Evolutionary conservation across 2,888 invertebrate genomes (phyloP).

Genomic region (Pterostichus niger): DNA sequence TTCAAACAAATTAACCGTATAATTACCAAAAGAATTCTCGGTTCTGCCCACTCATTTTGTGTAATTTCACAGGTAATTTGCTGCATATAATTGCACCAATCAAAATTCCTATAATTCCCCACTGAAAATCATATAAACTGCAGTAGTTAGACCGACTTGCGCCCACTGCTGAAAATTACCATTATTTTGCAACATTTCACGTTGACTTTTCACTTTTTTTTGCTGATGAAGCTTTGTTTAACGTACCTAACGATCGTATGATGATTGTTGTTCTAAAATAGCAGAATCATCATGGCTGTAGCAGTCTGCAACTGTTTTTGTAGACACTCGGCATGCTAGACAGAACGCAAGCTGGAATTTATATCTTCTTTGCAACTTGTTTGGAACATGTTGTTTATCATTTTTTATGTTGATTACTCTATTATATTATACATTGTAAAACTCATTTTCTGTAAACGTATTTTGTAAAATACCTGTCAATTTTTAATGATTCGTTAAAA

Average conservation of each 20-base stretch:
- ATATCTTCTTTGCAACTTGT: too few species aligned
- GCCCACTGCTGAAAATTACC: conserved; percentile 45
- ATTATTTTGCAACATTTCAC: conserved; percentile 60
- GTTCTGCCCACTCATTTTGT: conserved; percentile 41
- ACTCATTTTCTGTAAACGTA: too few species aligned
- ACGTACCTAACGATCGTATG: conserved; percentile 40
- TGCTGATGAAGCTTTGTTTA: conserved; percentile 54
- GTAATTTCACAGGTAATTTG: conserved; percentile 55
- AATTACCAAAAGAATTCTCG: conserved; percentile 52
- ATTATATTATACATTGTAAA: too few species aligned
- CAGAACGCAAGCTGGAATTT: too few species aligned
- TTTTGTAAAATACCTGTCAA: too few species aligned
- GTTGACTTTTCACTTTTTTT: conserved; percentile 16
- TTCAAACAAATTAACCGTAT: conserved; percentile 56
- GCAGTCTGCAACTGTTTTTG: background rate
- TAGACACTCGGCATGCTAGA: background rate
- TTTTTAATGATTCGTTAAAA: too few species aligned
- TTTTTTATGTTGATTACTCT: too few species aligned
- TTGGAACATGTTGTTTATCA: too few species aligned
- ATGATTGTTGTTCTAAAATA: conserved; percentile 51
- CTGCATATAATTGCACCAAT: conserved; percentile 42
- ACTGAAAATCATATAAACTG: conserved; percentile 47
- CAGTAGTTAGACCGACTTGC: conserved; percentile 27
- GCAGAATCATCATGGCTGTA: conserved; percentile 41
- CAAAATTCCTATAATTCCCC: conserved; percentile 51